These are phyloP conservation scores for Cantharis rufa DNA, from an alignment of 2,888 invertebrate species.

Conservation along the genomic window DNA sequence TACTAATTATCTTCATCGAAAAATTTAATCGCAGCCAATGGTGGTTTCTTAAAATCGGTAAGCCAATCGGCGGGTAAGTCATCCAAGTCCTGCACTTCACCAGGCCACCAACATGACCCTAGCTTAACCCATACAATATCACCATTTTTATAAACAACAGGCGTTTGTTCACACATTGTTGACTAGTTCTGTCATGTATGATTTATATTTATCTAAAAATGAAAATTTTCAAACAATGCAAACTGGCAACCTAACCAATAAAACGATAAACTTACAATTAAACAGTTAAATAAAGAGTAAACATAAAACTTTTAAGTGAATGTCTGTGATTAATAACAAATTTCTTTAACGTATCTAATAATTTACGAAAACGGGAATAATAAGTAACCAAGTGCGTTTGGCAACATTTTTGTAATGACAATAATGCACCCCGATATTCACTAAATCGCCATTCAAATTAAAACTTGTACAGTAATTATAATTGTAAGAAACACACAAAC, in stretches of 20 bases:
- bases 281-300: background rate
- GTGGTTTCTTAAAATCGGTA: constrained; percentile 67
- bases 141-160: constrained; percentile 69
- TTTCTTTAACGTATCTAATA: background rate
- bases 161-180: constrained; percentile 72
- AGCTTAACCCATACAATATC: constrained; percentile 87
- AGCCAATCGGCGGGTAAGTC: constrained; percentile 71
- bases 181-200: constrained; percentile 15
- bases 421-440: background rate
- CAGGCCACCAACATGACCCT: constrained; percentile 85
- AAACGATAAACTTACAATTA: background rate
- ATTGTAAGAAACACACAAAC: constrained; percentile 10
- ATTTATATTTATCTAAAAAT: background rate
- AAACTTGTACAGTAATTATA: background rate
- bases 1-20: constrained; percentile 84
- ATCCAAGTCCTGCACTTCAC: constrained; percentile 69
- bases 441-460: background rate
- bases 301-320: background rate
- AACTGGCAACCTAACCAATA: background rate
- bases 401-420: background rate
- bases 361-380: background rate
- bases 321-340: background rate
- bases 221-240: background rate
- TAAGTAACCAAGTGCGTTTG: background rate
- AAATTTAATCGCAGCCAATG: constrained; percentile 83